Conservation (phyloP, 2,797 vertebrate species). For the Ciconia nigra region DNA sequence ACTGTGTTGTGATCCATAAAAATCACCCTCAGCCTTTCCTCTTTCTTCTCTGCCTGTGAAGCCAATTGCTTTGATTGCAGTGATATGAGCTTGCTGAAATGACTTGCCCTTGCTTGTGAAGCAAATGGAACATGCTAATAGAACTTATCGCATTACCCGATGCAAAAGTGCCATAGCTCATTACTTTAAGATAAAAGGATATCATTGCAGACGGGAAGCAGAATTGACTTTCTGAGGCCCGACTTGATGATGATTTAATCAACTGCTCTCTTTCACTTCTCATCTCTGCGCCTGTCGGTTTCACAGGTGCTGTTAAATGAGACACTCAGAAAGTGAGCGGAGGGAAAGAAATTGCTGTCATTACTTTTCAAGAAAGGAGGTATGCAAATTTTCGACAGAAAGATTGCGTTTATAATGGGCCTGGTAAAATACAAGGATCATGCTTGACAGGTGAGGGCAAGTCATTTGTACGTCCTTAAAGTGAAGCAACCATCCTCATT, state of each 20-base stretch:
- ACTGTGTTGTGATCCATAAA: conserved; percentile 90
- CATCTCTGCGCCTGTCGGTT: conserved; percentile 94
- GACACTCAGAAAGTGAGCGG: conserved; percentile 87
- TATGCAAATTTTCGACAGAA: conserved; percentile 94
- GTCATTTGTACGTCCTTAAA: conserved; percentile 87
- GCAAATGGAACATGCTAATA: conserved; percentile 99
- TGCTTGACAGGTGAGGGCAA: conserved; percentile 90
- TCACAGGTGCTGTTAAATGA: conserved; percentile 97
- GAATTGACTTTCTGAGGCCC: conserved; percentile 98
- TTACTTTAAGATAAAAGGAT: conserved; percentile 99
- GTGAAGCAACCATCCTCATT: conserved; percentile 77
- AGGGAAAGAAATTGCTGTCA: conserved; percentile 94
- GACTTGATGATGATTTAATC: conserved; percentile 99
- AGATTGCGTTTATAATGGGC: conserved; percentile 93
- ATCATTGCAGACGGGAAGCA: conserved; percentile 99
- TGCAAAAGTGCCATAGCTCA: conserved; percentile 99
- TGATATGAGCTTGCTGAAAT: conserved; percentile 93
- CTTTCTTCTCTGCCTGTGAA: conserved; percentile 85
- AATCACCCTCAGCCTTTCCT: conserved; percentile 80
- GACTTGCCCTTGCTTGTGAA: conserved; percentile 97
- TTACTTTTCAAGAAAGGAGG: conserved; percentile 94
- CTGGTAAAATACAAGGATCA: conserved; percentile 90
- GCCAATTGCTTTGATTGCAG: conserved; percentile 97
- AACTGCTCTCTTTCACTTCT: conserved; percentile 99
- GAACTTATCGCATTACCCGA: conserved; percentile 98